Evolutionary conservation across 2,113 vertebrate genomes (phyloP).

Genomic region (Chinchilla lanigera): DNA sequence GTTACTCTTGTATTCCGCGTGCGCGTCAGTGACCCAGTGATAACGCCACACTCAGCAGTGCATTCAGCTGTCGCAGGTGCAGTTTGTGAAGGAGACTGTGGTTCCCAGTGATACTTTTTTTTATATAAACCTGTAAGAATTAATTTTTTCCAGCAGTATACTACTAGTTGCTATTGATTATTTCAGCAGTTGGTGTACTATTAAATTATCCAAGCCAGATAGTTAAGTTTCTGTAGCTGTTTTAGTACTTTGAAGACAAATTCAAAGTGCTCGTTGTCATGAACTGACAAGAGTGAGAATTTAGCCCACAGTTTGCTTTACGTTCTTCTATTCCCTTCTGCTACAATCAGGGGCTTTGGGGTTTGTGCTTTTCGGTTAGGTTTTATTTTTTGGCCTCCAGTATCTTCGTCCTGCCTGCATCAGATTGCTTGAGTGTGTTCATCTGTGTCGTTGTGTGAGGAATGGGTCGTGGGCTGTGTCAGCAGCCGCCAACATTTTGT

Average conservation of each 20-base stretch:
- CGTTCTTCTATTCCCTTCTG: constrained; percentile 59
- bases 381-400: neutral
- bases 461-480: constrained; percentile 65
- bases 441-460: constrained; percentile 71
- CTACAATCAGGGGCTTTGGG: neutral
- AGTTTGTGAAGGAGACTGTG: constrained; percentile 57
- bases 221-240: constrained; percentile 35
- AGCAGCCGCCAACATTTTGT: constrained; percentile 75
- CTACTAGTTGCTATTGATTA: constrained; percentile 52
- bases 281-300: constrained; percentile 59
- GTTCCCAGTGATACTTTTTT: constrained; percentile 42
- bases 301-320: constrained; percentile 65
- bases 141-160: neutral
- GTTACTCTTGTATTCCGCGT: neutral
- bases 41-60: constrained; percentile 20
- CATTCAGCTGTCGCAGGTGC: constrained; percentile 46
- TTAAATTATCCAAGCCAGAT: constrained; percentile 7
- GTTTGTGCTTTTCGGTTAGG: neutral
- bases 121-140: constrained; percentile 34
- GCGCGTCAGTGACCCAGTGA: neutral
- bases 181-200: neutral
- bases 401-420: constrained; percentile 75
- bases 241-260: constrained; percentile 47
- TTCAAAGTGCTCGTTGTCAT: constrained; percentile 46
- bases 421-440: constrained; percentile 75